Conservation (phyloP, 2,113 vertebrate genomes). For the mouse (Mus musculus) region GRCm39 chrX:139311501-139312000, state of each 20-base stretch:
- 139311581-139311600: background rate
- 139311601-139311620: slow-evolving; percentile 41
- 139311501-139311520: background rate
- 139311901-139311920: slow-evolving; percentile 39
- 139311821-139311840: slow-evolving; percentile 16
- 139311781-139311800: slow-evolving; percentile 33
- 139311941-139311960: slow-evolving; percentile 42
- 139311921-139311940: slow-evolving; percentile 37
- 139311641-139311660: slow-evolving; percentile 43
- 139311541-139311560: background rate
- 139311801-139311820: slow-evolving; percentile 61
- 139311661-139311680: slow-evolving; percentile 55
- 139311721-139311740: slow-evolving; percentile 46
- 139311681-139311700: slow-evolving; percentile 52
- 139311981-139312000: slow-evolving; percentile 64
- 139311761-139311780: slow-evolving; percentile 52
- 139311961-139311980: slow-evolving; percentile 43
- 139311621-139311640: background rate
- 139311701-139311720: slow-evolving; percentile 46
- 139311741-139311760: slow-evolving; percentile 54
- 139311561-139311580: slow-evolving; percentile 3
- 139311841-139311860: background rate
- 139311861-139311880: slow-evolving; percentile 36
- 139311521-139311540: slow-evolving; percentile 43
- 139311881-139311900: slow-evolving; percentile 22